These are phyloP conservation scores for Hetaerina titia DNA, from an alignment of 2,888 invertebrate species.

Conservation along the genomic window DNA sequence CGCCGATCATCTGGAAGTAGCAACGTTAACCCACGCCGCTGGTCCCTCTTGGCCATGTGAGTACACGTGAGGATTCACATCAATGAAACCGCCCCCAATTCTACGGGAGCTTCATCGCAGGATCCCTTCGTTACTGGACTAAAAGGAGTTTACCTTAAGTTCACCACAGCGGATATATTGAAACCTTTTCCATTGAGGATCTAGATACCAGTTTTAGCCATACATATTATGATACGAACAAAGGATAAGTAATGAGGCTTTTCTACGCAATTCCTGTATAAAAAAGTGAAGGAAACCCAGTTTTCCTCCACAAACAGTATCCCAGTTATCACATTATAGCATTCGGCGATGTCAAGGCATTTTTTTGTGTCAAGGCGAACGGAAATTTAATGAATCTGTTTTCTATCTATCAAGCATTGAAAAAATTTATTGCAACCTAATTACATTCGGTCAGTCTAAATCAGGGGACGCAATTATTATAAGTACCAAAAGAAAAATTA, in stretches of 20 bases:
- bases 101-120: no score
- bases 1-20: not conserved
- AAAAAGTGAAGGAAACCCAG: not conserved
- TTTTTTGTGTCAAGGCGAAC: no score
- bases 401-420: no score
- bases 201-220: not conserved
- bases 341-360: no score
- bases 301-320: not conserved
- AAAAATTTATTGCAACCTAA: no score
- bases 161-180: not conserved
- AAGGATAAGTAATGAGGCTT: not conserved
- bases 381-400: no score
- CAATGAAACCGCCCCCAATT: no score
- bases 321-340: not conserved
- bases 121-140: no score
- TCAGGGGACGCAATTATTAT: no score
- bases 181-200: not conserved
- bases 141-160: not conserved
- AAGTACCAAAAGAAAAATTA: no score
- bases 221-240: not conserved
- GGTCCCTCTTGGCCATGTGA: not conserved
- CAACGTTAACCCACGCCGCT: not conserved
- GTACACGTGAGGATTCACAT: not conserved
- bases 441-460: no score
- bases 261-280: not conserved